phyloP scores from a whole-genome alignment of 2,113 vertebrate genomes.

The Melanerpes aurifrons region DNA sequence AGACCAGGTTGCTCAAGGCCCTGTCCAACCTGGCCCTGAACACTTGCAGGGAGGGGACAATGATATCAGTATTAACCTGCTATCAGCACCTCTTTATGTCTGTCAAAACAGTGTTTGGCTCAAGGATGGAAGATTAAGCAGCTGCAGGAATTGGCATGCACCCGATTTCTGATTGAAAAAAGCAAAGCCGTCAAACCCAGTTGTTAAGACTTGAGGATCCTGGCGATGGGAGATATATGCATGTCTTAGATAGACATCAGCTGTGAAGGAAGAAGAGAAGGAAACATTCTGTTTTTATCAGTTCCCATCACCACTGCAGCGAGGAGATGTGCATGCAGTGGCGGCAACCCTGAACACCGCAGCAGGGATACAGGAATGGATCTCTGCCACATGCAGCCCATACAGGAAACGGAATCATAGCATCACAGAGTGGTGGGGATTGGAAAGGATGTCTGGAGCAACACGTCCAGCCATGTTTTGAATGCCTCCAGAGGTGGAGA shows the following conservation, averaged over 20 bases:
- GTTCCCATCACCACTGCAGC: not conserved
- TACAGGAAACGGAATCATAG: too few relatives aligned
- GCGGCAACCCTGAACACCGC: not conserved
- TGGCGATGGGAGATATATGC: not conserved
- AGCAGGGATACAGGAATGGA: not conserved
- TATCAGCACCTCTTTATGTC: not conserved
- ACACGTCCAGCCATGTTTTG: too few relatives aligned
- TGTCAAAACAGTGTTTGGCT: not conserved
- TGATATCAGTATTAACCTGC: not conserved
- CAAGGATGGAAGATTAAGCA: not conserved
- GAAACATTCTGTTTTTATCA: not conserved
- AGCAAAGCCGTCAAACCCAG: not conserved
- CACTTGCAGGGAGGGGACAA: too few relatives aligned
- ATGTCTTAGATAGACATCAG: not conserved
- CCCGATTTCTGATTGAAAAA: not conserved
- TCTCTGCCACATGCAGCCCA: not conserved
- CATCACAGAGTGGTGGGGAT: too few relatives aligned
- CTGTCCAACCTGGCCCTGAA: too few relatives aligned
- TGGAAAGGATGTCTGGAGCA: too few relatives aligned
- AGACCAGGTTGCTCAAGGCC: too few relatives aligned
- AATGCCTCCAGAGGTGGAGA: too few relatives aligned
- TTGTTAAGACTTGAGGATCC: not conserved
- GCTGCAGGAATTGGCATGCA: not conserved
- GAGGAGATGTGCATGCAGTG: fast-evolving
- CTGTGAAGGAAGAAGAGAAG: not conserved